phyloP scores from a whole-genome alignment of 2,888 invertebrate species.

The Acanthosepion esculentum region DNA sequence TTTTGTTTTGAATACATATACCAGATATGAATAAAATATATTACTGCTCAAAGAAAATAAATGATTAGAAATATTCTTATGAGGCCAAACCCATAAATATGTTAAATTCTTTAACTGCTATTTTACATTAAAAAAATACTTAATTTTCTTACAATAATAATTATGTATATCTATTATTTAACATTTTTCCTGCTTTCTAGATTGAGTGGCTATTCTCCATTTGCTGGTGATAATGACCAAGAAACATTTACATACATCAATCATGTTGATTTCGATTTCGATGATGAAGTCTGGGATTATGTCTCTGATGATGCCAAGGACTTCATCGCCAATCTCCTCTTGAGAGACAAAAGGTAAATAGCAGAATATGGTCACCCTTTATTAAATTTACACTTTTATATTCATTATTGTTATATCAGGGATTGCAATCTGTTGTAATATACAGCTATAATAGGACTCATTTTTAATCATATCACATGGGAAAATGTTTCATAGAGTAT shows the following conservation, averaged over 20 bases:
- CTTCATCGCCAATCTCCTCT: conserved; percentile 71
- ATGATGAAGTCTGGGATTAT: conserved; percentile 70
- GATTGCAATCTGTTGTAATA: neutral
- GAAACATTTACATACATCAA: conserved; percentile 71
- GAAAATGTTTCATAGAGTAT: neutral
- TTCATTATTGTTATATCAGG: neutral
- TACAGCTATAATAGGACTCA: no score
- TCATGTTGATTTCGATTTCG: conserved; percentile 68
- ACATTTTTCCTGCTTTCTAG: conserved; percentile 55
- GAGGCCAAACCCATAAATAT: no score
- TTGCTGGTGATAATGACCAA: conserved; percentile 71
- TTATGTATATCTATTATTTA: neutral
- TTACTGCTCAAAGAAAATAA: no score
- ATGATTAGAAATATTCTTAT: no score
- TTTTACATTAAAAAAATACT: neutral
- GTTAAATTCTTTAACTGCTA: neutral
- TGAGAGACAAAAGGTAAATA: conserved; percentile 67
- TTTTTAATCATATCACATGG: neutral
- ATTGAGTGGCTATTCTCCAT: conserved; percentile 73
- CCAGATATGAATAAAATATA: no score
- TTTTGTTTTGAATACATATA: no score
- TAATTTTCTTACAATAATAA: neutral
- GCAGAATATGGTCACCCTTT: neutral
- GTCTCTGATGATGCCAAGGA: conserved; percentile 72
- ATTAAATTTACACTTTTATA: neutral